These are phyloP conservation scores for Elysia crispata DNA, from an alignment of 2,888 invertebrate species.

Conservation along the genomic window DNA sequence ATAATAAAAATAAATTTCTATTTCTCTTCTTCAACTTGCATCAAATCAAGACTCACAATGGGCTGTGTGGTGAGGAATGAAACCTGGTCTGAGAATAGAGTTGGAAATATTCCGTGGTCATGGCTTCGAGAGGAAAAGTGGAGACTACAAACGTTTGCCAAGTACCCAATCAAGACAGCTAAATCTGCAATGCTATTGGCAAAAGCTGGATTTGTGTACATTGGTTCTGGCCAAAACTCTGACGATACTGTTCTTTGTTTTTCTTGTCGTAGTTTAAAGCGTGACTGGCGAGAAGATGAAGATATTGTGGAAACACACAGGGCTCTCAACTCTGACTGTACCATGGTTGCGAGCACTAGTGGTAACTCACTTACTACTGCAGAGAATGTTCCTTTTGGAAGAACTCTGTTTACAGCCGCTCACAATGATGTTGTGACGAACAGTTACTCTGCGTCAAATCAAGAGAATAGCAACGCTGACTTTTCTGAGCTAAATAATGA, in stretches of 20 bases:
- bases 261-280: slow-evolving; percentile 36
- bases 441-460: too few species aligned
- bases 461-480: too few species aligned
- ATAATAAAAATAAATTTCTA: too few species aligned
- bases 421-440: too few species aligned
- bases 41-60: too few species aligned
- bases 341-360: slow-evolving; percentile 31
- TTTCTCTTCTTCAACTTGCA: too few species aligned
- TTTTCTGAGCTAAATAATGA: too few species aligned
- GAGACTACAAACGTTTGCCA: slow-evolving; percentile 32
- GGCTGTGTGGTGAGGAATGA: too few species aligned
- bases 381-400: too few species aligned
- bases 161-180: slow-evolving; percentile 32
- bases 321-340: slow-evolving; percentile 38
- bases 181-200: slow-evolving; percentile 43
- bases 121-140: slow-evolving; percentile 39
- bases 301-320: slow-evolving; percentile 32
- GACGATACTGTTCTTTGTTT: slow-evolving; percentile 43
- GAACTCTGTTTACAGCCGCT: too few species aligned
- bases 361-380: too few species aligned
- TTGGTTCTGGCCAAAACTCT: slow-evolving; percentile 32
- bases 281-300: slow-evolving; percentile 28
- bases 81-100: slow-evolving; percentile 2
- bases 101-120: slow-evolving; percentile 38
- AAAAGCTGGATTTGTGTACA: slow-evolving; percentile 41